phyloP scores from a whole-genome alignment of 2,888 invertebrate genomes.

The Chydorus sphaericus region DNA sequence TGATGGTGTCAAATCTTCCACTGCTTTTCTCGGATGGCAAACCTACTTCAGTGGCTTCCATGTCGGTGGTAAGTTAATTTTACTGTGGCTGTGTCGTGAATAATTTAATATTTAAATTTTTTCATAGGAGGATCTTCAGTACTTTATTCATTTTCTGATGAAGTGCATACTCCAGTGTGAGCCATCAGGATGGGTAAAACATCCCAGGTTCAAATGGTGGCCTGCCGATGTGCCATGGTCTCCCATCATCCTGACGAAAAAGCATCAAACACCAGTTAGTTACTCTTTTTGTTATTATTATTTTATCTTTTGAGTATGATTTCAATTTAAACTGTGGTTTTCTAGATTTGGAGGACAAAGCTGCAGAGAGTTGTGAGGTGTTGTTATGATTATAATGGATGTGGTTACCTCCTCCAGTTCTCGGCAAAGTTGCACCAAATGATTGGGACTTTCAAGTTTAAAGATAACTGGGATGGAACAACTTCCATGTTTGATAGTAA shows the following conservation, averaged over 20 bases:
- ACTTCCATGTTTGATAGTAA: slow-evolving; percentile 52
- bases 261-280: slow-evolving; percentile 7
- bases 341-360: slow-evolving; percentile 42
- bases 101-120: background rate
- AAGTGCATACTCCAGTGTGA: slow-evolving; percentile 13
- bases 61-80: slow-evolving; percentile 31
- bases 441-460: slow-evolving; percentile 45
- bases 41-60: slow-evolving; percentile 48
- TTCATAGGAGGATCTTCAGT: slow-evolving; percentile 14
- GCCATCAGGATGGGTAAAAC: slow-evolving; percentile 4
- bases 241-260: slow-evolving; percentile 12
- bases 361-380: slow-evolving; percentile 48
- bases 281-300: no score
- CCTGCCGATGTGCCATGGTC: slow-evolving; percentile 16
- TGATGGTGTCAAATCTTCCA: slow-evolving; percentile 55
- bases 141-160: slow-evolving; percentile 15
- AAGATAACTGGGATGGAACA: slow-evolving; percentile 55
- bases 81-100: background rate
- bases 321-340: slow-evolving; percentile 13
- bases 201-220: slow-evolving; percentile 16
- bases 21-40: slow-evolving; percentile 54
- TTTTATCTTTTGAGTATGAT: background rate
- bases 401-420: slow-evolving; percentile 51
- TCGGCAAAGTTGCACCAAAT: slow-evolving; percentile 51
- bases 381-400: slow-evolving; percentile 56